Base-by-base conservation (phyloP, 2,113 vertebrate genomes). In the Anoplopoma fimbria region DNA sequence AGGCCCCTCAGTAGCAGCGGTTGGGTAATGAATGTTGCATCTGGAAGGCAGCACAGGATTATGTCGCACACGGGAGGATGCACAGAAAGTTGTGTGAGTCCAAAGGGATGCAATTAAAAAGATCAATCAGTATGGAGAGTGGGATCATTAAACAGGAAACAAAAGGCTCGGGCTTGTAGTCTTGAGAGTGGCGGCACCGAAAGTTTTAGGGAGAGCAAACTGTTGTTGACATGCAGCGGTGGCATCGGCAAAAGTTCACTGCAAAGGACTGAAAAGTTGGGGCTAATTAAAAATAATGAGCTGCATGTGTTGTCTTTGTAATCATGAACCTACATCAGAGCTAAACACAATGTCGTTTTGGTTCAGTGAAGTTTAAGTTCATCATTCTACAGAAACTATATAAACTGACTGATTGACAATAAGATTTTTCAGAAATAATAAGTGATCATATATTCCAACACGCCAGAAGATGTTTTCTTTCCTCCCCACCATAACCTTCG, bases 81-180 rank as follows among this genome's bases (percentile, higher is more conserved):
- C 73, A 70, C 58, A 67, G 38, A 85, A 85, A 77, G 64, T 63
- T 70, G n/a, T 77, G 13, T 31, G 57, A 63, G 84, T 92, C 91
- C 86, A 85, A 90, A 79, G 90, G 91, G 89, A 92, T 49, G 75
- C 87, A 91, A 93, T 93, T 93, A 93, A 91, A 91, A 90, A 88
- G 75, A 89, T 86, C 78, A 87, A 73, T 85, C 62, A 25, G 83
- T 45, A 55, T 34, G 51, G 69, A 77, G 67, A 67, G 71, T 12
- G 49, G 58, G 79, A 89, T 89, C 90, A 81, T 89, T 88, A 92
- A 78, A 68, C 83, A 87, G 81, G 77, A 90, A 90, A 88, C 85
- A 65, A 85, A 89, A 65, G 53, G 72, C 62, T 77, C 25, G 9
- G 58, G 36, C 27, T 64, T 38, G 29, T 2, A 65, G 45, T 81